Percentiles rank a stretch among this genome's conserved stretches.
phyloP scores from a whole-genome alignment of 2,113 vertebrate genomes.

The Abramis brama region DNA sequence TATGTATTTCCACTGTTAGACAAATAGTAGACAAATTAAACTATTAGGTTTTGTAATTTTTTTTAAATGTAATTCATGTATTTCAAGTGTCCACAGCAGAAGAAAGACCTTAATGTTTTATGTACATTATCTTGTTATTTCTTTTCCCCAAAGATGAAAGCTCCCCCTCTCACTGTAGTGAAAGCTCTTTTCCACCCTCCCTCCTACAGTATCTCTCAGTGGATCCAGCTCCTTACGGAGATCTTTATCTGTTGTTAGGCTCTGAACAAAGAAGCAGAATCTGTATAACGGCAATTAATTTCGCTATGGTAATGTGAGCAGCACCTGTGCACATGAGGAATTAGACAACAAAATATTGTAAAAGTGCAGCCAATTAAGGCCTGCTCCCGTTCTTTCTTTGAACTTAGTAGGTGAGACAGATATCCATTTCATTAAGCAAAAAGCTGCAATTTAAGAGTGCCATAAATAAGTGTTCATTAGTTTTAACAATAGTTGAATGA shows the following conservation, averaged over 20 bases:
- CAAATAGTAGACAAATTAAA: no score
- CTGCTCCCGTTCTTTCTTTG: constrained; percentile 61
- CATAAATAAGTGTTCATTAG: constrained; percentile 65
- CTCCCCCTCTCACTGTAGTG: background rate
- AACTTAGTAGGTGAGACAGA: constrained; percentile 63
- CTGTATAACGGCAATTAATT: constrained; percentile 49
- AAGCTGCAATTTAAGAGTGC: constrained; percentile 52
- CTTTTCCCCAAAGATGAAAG: background rate
- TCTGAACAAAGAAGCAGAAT: constrained; percentile 25
- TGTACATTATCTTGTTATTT: background rate
- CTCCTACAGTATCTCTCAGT: constrained; percentile 32
- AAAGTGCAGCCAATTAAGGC: constrained; percentile 65
- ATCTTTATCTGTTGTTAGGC: constrained; percentile 47
- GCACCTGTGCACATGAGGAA: constrained; percentile 62
- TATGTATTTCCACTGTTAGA: no score
- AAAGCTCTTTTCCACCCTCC: constrained; percentile 2
- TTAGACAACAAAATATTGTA: constrained; percentile 69
- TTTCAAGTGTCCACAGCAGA: background rate
- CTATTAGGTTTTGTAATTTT: no score
- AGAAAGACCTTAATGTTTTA: background rate
- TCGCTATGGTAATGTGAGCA: constrained; percentile 54
- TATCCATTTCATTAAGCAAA: constrained; percentile 61
- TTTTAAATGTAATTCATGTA: no score
- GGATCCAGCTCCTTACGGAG: constrained; percentile 22
- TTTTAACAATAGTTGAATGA: constrained; percentile 39